phyloP scores from a whole-genome alignment of 2,113 vertebrate genomes.

The Mustelus asterias region DNA sequence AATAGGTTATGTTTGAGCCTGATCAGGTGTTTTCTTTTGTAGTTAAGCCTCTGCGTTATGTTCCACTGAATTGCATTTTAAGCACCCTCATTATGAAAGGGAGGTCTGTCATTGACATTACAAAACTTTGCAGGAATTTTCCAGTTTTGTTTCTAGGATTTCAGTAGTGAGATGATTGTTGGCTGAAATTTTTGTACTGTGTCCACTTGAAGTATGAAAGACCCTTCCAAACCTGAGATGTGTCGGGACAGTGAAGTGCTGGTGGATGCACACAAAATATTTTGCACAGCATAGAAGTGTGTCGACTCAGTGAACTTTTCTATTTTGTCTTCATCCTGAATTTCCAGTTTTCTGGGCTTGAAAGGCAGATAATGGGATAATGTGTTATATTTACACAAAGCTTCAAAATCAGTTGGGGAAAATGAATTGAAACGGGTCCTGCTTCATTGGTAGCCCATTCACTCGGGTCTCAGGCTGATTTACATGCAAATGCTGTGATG shows the following conservation, averaged over 20 bases:
- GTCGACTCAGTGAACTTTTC: background rate
- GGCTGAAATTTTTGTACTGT: background rate
- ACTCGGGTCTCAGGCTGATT: background rate
- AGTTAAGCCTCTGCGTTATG: background rate
- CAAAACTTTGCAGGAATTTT: too few relatives aligned
- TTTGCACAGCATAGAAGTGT: background rate
- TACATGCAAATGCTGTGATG: background rate
- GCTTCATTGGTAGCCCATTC: background rate
- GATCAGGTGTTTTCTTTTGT: background rate
- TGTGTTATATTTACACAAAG: background rate
- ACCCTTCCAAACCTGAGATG: background rate
- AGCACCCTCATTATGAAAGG: background rate
- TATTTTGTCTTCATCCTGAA: background rate
- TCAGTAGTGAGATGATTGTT: background rate
- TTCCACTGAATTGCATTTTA: background rate
- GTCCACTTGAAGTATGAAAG: background rate
- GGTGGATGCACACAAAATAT: background rate
- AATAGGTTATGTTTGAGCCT: background rate
- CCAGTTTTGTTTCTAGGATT: too few relatives aligned
- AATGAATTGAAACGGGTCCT: background rate
- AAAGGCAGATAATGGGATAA: background rate
- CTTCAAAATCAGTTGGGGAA: background rate
- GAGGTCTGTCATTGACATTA: background rate
- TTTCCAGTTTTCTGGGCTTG: background rate
- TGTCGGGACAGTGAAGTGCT: background rate